A percentile compares a stretch with the other conserved stretches of the same genome.
phyloP scores from a whole-genome alignment of 2,888 invertebrate genomes.

The Chalcosyrphus nemorum region DNA sequence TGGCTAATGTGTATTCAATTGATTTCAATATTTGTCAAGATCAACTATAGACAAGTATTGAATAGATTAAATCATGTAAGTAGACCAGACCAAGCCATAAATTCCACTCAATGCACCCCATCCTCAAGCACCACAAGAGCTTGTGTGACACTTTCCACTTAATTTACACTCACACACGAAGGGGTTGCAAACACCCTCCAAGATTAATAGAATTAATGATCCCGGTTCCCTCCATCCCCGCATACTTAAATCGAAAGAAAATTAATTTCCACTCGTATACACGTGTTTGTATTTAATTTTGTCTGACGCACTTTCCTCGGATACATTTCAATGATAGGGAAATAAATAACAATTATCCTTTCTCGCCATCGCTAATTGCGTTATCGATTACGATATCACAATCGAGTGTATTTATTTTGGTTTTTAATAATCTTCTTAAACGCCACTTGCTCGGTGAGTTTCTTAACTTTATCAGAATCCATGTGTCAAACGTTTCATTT shows the following conservation, averaged over 20 bases:
- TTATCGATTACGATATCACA: neutral
- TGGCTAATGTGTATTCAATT: neutral
- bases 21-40: neutral
- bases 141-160: neutral
- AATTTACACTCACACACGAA: conserved; percentile 6
- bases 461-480: conserved; percentile 4
- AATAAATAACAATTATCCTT: neutral
- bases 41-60: neutral
- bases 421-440: neutral
- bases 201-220: conserved; percentile 14
- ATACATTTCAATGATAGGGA: neutral
- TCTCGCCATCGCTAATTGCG: neutral
- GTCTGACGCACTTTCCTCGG: neutral
- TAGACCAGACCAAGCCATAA: conserved; percentile 2
- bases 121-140: neutral
- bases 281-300: neutral
- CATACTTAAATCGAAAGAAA: conserved; percentile 7
- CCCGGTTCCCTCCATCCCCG: neutral
- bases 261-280: neutral
- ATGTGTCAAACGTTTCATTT: conserved; percentile 17
- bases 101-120: conserved; percentile 19
- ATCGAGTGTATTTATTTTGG: too few species aligned
- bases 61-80: neutral
- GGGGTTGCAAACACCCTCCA: conserved; percentile 12
- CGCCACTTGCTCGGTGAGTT: neutral